Conservation (phyloP, 2,113 vertebrate genomes). For the Semicossyphus pulcher region DNA sequence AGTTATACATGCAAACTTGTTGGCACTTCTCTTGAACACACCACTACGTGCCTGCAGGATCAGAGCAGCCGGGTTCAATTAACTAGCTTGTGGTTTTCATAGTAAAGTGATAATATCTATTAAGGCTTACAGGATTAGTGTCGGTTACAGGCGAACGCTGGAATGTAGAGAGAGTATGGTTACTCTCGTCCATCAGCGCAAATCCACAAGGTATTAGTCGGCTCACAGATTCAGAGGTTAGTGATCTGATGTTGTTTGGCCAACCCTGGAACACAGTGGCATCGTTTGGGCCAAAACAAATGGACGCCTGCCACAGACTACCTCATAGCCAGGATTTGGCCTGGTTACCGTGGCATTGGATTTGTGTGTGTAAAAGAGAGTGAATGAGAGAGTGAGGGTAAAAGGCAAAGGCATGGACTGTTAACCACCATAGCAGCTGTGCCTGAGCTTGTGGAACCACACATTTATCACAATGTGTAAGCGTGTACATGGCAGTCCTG, state of each 20-base stretch:
- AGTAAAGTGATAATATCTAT: slow-evolving; percentile 78
- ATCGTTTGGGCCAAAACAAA: slow-evolving; percentile 33
- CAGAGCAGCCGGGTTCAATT: slow-evolving; percentile 60
- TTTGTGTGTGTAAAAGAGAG: slow-evolving; percentile 20
- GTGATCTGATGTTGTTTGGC: slow-evolving; percentile 49
- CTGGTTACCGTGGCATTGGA: slow-evolving; percentile 51
- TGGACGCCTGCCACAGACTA: slow-evolving; percentile 59
- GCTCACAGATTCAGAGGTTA: slow-evolving; percentile 49
- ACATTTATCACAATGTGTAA: slow-evolving; percentile 40
- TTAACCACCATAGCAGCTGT: slow-evolving; percentile 61
- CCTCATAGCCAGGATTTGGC: slow-evolving; percentile 57
- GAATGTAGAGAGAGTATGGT: slow-evolving; percentile 58
- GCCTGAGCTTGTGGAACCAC: slow-evolving; percentile 45
- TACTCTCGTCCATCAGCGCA: slow-evolving; percentile 48
- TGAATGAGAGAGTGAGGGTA: slow-evolving; percentile 26
- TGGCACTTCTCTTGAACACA: slow-evolving; percentile 13
- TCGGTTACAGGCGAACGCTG: slow-evolving; percentile 63
- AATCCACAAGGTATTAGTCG: slow-evolving; percentile 56
- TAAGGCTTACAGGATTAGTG: slow-evolving; percentile 73
- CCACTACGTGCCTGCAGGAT: slow-evolving; percentile 27
- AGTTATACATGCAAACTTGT: slow-evolving; percentile 4
- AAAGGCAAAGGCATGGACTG: slow-evolving; percentile 29
- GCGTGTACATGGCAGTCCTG: not conserved
- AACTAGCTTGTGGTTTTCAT: slow-evolving; percentile 59
- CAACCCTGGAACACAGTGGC: slow-evolving; percentile 42